Evolutionary conservation across 2,888 invertebrate genomes (phyloP).

Genomic region (Opisthograptis luteolata): DNA sequence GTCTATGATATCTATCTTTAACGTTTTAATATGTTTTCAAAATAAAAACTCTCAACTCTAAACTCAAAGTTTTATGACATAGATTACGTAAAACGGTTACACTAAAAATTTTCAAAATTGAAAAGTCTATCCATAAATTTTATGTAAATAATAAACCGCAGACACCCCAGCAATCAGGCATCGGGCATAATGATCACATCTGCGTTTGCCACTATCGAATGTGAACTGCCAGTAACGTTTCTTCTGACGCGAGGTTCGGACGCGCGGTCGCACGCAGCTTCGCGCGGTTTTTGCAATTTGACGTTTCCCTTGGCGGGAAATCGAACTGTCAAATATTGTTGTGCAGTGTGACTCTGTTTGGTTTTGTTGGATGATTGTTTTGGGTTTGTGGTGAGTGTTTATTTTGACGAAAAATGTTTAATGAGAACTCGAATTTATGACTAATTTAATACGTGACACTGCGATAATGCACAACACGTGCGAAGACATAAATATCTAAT

Average conservation of each 20-base stretch:
- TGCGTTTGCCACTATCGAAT: slow-evolving; percentile 22
- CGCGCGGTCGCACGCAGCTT: slow-evolving; percentile 33
- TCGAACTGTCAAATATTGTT: slow-evolving; percentile 59
- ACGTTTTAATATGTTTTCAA: too few relatives aligned
- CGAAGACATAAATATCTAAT: too few relatives aligned
- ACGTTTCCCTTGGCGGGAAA: slow-evolving; percentile 65
- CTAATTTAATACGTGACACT: too few relatives aligned
- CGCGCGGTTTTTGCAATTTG: slow-evolving; percentile 48
- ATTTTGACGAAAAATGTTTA: too few relatives aligned
- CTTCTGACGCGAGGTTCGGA: slow-evolving; percentile 36
- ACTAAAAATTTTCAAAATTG: too few relatives aligned
- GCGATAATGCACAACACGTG: too few relatives aligned
- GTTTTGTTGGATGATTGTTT: slow-evolving; percentile 43
- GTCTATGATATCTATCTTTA: too few relatives aligned
- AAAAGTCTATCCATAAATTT: too few relatives aligned
- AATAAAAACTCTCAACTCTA: too few relatives aligned
- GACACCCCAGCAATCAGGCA: slow-evolving; percentile 5
- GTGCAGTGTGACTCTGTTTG: slow-evolving; percentile 42
- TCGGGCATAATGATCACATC: slow-evolving; percentile 29
- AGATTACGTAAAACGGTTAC: too few relatives aligned
- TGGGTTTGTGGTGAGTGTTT: slow-evolving; percentile 39
- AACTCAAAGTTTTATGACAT: too few relatives aligned
- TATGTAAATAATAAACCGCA: not conserved
- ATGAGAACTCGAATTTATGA: too few relatives aligned
- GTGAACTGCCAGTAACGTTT: slow-evolving; percentile 44